Evolutionary conservation across 1,140 invertebrate genomes (phyloP).

Genomic region (Drosophila melanica): DNA sequence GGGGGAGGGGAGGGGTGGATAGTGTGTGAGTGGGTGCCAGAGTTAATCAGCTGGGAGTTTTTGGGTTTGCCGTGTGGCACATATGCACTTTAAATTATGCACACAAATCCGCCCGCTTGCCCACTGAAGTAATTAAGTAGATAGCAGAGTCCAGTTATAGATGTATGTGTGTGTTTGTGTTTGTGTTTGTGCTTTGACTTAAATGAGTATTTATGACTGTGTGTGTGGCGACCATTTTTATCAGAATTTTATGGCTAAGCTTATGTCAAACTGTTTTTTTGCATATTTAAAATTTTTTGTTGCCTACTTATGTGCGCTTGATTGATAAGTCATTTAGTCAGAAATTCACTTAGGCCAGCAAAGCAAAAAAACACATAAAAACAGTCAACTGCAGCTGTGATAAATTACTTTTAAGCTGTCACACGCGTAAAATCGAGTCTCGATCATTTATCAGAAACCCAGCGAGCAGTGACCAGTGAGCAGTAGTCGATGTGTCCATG

Average conservation of each 20-base stretch:
- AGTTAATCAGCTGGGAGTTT: constrained; percentile 70
- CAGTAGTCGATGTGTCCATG: constrained; percentile 56
- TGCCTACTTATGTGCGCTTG: constrained; percentile 53
- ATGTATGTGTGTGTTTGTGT: constrained; percentile 1
- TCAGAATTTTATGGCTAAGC: constrained; percentile 66
- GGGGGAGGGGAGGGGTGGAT: too few relatives aligned
- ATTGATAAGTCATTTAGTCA: constrained; percentile 62
- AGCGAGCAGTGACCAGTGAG: constrained; percentile 15
- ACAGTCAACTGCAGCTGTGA: constrained; percentile 44
- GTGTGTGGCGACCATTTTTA: constrained; percentile 56
- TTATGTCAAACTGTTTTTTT: constrained; percentile 30
- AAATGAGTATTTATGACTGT: constrained; percentile 65
- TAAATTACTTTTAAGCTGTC: constrained; percentile 76
- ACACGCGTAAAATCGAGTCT: constrained; percentile 41
- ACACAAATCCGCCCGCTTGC: constrained; percentile 51
- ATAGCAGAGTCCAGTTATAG: constrained; percentile 46
- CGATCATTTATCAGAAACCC: constrained; percentile 63
- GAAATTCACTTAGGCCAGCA: constrained; percentile 26
- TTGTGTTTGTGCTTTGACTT: constrained; percentile 36
- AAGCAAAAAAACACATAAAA: neutral
- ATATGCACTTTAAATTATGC: constrained; percentile 82
- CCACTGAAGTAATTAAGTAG: constrained; percentile 72
- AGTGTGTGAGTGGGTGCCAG: neutral
- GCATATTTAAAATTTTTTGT: constrained; percentile 34
- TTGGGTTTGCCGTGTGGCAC: constrained; percentile 33